Evolutionary conservation across 2,888 invertebrate species (phyloP).

Genomic region (Lasius fuliginosus): DNA sequence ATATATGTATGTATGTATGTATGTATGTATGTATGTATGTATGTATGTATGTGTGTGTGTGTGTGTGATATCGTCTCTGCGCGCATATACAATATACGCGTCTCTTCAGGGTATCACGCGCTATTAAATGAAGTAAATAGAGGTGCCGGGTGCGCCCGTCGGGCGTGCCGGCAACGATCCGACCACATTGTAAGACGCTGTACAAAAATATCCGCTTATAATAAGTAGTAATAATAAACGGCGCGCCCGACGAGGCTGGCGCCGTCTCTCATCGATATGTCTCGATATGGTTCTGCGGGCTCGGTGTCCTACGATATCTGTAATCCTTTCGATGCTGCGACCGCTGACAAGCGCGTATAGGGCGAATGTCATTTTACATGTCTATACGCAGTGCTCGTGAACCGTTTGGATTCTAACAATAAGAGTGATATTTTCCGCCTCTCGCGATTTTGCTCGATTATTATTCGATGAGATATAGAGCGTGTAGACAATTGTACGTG

Average conservation of each 20-base stretch:
- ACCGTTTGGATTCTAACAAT: not conserved
- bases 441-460: not conserved
- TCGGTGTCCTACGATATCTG: slow-evolving; percentile 42
- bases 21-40: not conserved
- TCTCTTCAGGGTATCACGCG: slow-evolving; percentile 71
- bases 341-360: not conserved
- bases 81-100: slow-evolving; percentile 24
- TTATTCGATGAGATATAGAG: not conserved
- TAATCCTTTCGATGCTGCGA: slow-evolving; percentile 18
- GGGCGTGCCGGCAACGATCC: slow-evolving; percentile 81
- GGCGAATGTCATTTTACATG: not conserved
- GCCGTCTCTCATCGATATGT: slow-evolving; percentile 81
- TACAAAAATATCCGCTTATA: slow-evolving; percentile 85
- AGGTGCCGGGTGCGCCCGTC: slow-evolving; percentile 76
- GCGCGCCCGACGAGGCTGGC: slow-evolving; percentile 79
- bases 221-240: slow-evolving; percentile 77
- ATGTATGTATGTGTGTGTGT: not conserved
- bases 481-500: not conserved
- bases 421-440: not conserved
- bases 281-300: slow-evolving; percentile 81
- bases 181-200: slow-evolving; percentile 83
- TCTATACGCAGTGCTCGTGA: not conserved
- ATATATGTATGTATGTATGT: not conserved
- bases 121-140: slow-evolving; percentile 69
- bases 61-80: slow-evolving; percentile 1